Conservation (phyloP, 1,140 invertebrate genomes). For the Brachionus rubens region DNA sequence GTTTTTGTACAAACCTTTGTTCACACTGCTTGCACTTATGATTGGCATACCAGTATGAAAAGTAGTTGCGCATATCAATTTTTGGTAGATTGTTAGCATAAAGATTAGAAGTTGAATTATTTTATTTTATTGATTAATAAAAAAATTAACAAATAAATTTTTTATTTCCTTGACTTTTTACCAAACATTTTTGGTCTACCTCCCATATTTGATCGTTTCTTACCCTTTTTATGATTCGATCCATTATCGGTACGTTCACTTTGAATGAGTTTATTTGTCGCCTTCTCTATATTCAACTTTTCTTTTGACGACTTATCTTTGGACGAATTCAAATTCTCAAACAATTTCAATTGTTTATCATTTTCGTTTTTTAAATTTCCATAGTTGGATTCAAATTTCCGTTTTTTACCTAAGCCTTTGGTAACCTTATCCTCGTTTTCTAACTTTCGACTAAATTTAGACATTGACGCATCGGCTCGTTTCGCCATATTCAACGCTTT, state of each 20-base stretch:
- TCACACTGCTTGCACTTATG: no score
- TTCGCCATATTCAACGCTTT: slow-evolving; percentile 20
- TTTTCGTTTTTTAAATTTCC: slow-evolving; percentile 22
- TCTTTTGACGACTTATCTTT: slow-evolving; percentile 28
- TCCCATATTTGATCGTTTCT: slow-evolving; percentile 16
- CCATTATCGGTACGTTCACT: neutral
- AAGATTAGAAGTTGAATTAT: no score
- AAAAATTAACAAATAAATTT: neutral
- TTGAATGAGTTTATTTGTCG: slow-evolving; percentile 11
- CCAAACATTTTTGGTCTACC: slow-evolving; percentile 23
- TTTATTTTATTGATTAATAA: neutral
- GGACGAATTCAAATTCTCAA: slow-evolving; percentile 5
- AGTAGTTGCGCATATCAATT: no score
- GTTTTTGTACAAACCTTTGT: no score
- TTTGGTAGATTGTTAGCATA: no score
- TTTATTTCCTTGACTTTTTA: slow-evolving; percentile 7
- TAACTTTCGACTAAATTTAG: neutral
- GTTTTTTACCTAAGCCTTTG: neutral
- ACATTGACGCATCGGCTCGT: slow-evolving; percentile 23
- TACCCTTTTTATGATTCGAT: neutral
- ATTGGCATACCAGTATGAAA: no score
- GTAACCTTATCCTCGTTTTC: slow-evolving; percentile 22
- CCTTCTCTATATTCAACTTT: slow-evolving; percentile 28
- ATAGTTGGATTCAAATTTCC: slow-evolving; percentile 38
- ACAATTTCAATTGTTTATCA: slow-evolving; percentile 10